Conservation (phyloP, 2,888 invertebrate genomes). For the Hymenopus coronatus region DNA sequence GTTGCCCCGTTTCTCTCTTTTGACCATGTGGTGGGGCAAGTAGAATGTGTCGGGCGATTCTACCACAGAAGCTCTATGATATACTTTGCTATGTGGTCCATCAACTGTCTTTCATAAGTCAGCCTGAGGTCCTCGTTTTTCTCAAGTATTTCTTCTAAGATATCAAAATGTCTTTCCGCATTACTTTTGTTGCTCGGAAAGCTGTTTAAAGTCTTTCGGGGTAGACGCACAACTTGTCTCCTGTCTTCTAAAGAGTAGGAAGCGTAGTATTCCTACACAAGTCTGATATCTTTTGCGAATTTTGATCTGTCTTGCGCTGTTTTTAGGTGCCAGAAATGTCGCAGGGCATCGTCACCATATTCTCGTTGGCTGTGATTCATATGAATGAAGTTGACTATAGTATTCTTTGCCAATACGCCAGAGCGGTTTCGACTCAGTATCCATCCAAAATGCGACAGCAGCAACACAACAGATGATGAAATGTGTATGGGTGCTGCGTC, state of each 20-base stretch:
- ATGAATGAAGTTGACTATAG: too few species aligned
- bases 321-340: too few species aligned
- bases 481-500: background rate
- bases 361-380: too few species aligned
- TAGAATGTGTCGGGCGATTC: background rate
- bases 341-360: too few species aligned
- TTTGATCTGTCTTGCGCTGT: background rate
- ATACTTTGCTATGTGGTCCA: background rate
- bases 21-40: background rate
- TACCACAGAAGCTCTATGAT: too few species aligned
- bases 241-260: background rate
- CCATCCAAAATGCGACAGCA: too few species aligned
- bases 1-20: background rate
- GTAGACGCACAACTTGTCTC: too few species aligned
- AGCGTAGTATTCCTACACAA: background rate
- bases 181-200: background rate
- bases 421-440: too few species aligned
- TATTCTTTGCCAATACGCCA: too few species aligned
- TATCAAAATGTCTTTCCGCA: background rate
- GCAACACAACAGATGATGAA: background rate
- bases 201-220: background rate
- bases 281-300: background rate
- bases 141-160: too few species aligned
- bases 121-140: background rate
- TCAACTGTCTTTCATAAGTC: background rate